phyloP scores from a whole-genome alignment of 2,888 invertebrate species.

The Tenthredo scrophulariae region DNA sequence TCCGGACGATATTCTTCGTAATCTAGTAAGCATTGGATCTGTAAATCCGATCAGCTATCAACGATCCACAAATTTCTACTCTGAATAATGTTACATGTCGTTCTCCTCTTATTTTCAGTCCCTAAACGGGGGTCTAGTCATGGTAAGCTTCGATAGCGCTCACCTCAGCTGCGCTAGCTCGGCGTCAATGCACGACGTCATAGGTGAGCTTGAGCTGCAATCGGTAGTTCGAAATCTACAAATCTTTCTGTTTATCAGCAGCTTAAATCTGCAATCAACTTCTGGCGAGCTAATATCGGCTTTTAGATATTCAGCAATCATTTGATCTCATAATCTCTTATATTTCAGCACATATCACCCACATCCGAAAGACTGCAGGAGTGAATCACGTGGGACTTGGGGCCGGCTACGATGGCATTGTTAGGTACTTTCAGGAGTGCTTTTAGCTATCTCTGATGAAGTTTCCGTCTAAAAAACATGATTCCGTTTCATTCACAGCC shows the following conservation, averaged over 20 bases:
- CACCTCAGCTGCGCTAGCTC: slow-evolving; percentile 82
- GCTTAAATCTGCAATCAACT: neutral
- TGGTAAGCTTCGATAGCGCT: slow-evolving; percentile 84
- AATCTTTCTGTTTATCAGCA: slow-evolving; percentile 15
- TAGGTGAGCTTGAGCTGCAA: slow-evolving; percentile 77
- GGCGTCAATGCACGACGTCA: slow-evolving; percentile 82
- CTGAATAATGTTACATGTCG: neutral
- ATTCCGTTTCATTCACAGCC: slow-evolving; percentile 68
- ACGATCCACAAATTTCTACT: neutral
- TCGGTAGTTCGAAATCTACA: neutral
- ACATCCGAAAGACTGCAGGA: slow-evolving; percentile 83
- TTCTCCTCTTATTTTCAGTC: slow-evolving; percentile 76
- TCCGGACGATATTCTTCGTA: slow-evolving; percentile 89
- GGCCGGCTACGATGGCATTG: slow-evolving; percentile 81
- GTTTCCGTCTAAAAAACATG: neutral
- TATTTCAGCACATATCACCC: slow-evolving; percentile 82
- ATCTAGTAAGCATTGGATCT: slow-evolving; percentile 77
- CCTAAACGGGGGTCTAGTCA: slow-evolving; percentile 83
- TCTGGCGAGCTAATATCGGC: neutral
- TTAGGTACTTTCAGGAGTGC: slow-evolving; percentile 75
- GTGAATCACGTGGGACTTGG: slow-evolving; percentile 85
- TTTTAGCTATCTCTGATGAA: neutral
- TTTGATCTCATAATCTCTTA: neutral
- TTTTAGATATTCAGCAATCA: neutral
- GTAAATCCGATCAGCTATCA: neutral